Base-by-base conservation (phyloP, 2,113 vertebrate species). In the Bungarus multicinctus region DNA sequence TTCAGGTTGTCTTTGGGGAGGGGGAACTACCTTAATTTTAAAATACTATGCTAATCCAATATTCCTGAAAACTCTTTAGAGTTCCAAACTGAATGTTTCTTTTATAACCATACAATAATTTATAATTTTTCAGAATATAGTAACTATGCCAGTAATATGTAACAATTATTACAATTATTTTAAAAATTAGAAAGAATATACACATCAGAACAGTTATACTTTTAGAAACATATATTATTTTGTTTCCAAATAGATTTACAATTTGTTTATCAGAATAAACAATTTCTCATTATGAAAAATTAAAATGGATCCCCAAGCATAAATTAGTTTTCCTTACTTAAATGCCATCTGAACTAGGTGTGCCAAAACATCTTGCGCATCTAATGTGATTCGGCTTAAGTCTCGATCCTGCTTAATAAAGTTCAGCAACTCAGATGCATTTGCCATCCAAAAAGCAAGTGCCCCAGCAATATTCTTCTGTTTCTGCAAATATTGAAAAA, bases 371-470 rank as follows among this genome's bases (percentile, higher is more conserved):
- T 99, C 99, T 96, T 99, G 99, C 2, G 99, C 99, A 52, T 99
- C 99, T 96, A 99, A 96, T 0, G 99, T 99, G 96, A 99, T 96
- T 54, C 99, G 98, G 50, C 98, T 99, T 30, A 99, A 98, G 96
- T 99, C 99, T 90, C 98, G 96, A 96, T 99, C 99, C 97, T 99
- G 99, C 94, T 99, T 99, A 96, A 99, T 96, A 95, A 99, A 99
- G 97, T 99, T 99, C 94, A 99, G 98, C 74, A 99, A 98, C 94
- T 99, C 99, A 0, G 99, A 99, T 18, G 99, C 99, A 74, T 99
- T 99, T 95, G 99, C 99, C 99, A 99, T 99, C 99, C 99, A 99
- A 97, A 99, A 99, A 74, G 99, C 99, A 97, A 99, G 98, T 2
- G 99, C 99, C 25, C 99, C 99, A 1, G 99, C 99, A 4, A 99